Conservation (phyloP, 2,888 invertebrate genomes). For the Lasioglossum calceatum region DNA sequence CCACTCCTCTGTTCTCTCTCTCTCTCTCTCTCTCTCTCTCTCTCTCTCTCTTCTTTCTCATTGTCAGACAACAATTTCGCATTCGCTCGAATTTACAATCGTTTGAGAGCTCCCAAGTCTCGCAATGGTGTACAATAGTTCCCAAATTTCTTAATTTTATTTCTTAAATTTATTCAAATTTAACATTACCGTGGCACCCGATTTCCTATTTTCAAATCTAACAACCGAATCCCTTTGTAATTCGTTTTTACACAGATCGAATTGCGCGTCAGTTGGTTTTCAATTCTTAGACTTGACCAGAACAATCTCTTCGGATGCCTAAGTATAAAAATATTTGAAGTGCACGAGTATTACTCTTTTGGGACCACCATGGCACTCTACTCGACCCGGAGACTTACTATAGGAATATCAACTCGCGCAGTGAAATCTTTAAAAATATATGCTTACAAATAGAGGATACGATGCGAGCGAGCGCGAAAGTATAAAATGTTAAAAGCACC, state of each 20-base stretch:
- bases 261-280: background rate
- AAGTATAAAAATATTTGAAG: constrained; percentile 20
- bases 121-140: background rate
- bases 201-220: constrained; percentile 18
- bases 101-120: background rate
- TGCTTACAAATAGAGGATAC: constrained; percentile 6
- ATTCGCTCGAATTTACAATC: constrained; percentile 15
- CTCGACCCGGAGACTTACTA: constrained; percentile 7
- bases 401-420: constrained; percentile 31
- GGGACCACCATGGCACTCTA: constrained; percentile 34
- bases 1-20: background rate
- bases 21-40: background rate
- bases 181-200: constrained; percentile 18
- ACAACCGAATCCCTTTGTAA: constrained; percentile 2
- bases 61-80: constrained; percentile 26
- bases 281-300: constrained; percentile 14
- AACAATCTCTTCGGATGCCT: background rate
- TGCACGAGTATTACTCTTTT: constrained; percentile 33
- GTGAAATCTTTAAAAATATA: constrained; percentile 11
- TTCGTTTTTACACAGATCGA: background rate
- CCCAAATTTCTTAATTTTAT: constrained; percentile 1
- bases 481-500: constrained; percentile 4
- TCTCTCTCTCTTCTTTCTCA: background rate
- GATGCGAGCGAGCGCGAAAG: constrained; percentile 6
- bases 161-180: constrained; percentile 23